Conservation (phyloP, 2,113 vertebrate genomes). For the Saimiri boliviensis region DNA sequence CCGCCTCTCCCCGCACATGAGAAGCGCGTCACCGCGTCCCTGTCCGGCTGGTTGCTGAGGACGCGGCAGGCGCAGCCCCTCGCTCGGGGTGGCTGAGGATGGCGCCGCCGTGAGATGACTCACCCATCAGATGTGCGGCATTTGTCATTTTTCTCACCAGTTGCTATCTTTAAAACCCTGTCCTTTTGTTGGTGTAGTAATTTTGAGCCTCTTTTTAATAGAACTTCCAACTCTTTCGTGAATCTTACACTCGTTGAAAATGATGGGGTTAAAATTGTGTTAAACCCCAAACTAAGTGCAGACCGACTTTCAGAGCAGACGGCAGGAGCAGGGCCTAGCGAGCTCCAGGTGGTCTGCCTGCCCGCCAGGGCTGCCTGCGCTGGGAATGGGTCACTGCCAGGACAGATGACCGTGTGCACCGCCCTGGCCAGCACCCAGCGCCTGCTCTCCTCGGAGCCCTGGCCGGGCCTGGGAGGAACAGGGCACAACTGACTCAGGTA, state of each 20-base stretch:
- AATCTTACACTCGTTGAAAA: background rate
- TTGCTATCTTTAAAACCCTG: conserved; percentile 25
- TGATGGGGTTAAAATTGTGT: background rate
- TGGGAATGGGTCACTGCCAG: background rate
- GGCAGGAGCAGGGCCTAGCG: fast-evolving
- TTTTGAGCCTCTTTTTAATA: background rate
- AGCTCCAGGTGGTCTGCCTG: fast-evolving
- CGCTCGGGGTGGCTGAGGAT: background rate
- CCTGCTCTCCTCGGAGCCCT: background rate
- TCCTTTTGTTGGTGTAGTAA: background rate
- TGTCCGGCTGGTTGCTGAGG: background rate
- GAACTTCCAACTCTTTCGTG: background rate
- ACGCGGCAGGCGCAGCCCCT: background rate
- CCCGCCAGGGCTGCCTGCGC: fast-evolving
- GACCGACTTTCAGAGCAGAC: fast-evolving
- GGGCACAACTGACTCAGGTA: background rate
- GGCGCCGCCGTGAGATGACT: background rate
- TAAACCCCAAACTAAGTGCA: background rate
- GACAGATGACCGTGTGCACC: background rate
- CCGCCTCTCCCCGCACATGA: background rate
- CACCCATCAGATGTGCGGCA: background rate
- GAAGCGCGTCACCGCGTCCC: background rate
- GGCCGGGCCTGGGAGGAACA: background rate
- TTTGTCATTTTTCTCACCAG: background rate
- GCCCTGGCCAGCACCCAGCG: background rate